Evolutionary conservation across 2,888 invertebrate species (phyloP), one percentile per base, ranked within the genome.

Genomic region (Tuberolachnus salignus): DNA sequence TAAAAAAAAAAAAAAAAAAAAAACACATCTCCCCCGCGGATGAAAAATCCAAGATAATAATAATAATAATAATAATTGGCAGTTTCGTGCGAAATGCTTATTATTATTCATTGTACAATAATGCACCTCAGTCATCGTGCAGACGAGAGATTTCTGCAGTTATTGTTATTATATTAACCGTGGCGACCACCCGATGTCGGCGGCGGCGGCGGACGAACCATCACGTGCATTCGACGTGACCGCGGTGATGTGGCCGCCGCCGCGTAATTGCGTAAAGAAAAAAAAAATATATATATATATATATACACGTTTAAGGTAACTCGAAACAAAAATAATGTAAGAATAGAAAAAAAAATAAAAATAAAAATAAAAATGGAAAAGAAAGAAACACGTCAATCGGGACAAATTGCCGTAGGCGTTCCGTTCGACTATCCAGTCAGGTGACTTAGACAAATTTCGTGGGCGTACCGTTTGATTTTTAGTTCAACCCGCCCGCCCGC

Each of bases 401-500:
- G 67, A 78, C 59, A 78, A 78, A 78, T 78, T 51, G 78, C 78
- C 78, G 78, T 78, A 78, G 78, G 78, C 78, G 78, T 78, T 78
- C 67, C 67, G 51, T 78, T 67, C 19, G 67, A 78, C 78, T 69
- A 69, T 78, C 78, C 78, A 78, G 78, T 78, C 78, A 69, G 78
- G 78, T 78, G 78, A 78, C 78, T 78, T 78, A 78, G 78, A 78
- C 78, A 78, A 78, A 78, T 78, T 78, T 78, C 78, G 78, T 78
- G 78, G 78, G 78, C 78, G 78, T 78, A 78, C 44, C 78, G 78
- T 78, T 78, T 59, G 78, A 78, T 78, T 78, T 78, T 78, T 67
- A 78, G 78, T 78, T 78, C 78, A 78, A 78, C 78, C 78, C 78
- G 78, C 67, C 78, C 78, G 78, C 67, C 78, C 78, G 78, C 14